Base-by-base conservation (phyloP, 2,888 invertebrate genomes). In the Aporophyla lueneburgensis region DNA sequence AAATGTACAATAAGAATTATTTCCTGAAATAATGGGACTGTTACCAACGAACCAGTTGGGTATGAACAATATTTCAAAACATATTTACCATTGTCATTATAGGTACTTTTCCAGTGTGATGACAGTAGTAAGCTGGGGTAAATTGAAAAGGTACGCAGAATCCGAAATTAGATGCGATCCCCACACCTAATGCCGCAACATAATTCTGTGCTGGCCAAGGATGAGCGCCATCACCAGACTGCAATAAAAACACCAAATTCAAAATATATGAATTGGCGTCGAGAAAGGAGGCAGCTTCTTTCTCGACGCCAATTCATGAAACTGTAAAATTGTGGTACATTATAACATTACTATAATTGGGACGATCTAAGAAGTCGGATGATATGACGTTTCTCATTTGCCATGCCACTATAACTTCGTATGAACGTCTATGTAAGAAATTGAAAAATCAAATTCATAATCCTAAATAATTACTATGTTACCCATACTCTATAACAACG, bases 111-210 rank as follows among this genome's bases (percentile, higher is more conserved):
- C 94, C 95, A 3, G 88, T 87, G 2, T 87, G 74, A 73, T 93
- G 90, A 56, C 93, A 92, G 51, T 91, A 94, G 75, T 93, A 94
- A 14, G 93, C 93, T 0, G 95, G 94, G 0, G 95, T 93, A 75
- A 93, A 91, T 10, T 91, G 75, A 66, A 93, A 95, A 0, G 95
- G 95, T 0, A 56, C 62, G 78, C 89, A 88, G 69, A 94, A 95
- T 2, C 94, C 94, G 10, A 93, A 88, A 0, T 93, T 90, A 1
- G 88, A 80, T 24, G 88, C 93, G 0, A 95, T 79, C 3, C 95
- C 95, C 0, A 92, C 91, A 3, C 85, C 94, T 3, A 95, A 76
- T 0, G 92, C 91, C 2, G 89, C 88, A 21, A 93, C 43, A 74
- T 93, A 93, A 2, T 81, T 40, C 2, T 87, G 89, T 0, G 74